Base-by-base conservation (phyloP, 1,140 invertebrate genomes). In the Hormaphis cornu region DNA sequence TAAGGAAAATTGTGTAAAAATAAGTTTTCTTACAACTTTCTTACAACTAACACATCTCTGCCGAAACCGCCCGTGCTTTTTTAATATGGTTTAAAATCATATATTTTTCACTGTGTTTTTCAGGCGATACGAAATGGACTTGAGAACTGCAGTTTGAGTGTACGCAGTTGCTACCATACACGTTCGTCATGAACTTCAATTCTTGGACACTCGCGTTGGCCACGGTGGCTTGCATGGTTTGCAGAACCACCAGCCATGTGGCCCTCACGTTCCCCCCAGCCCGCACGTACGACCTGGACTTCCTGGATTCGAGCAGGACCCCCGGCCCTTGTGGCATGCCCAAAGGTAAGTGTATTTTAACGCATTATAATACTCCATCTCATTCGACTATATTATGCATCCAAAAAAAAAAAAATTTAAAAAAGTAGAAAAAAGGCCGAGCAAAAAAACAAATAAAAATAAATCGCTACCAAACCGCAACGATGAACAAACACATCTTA, bases 251-350 rank as follows among this genome's bases (percentile, higher is more conserved):
- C 8, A 66, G 75, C 63, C 91, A 94, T 77, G 90, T 94, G 6
- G 87, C 89, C 3, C 79, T 94, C n/a, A 92, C 89, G 4, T 94
- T 87, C 79, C 91, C 91, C 46, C 87, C 86, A 5, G 89, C 91
- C 1, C 83, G 91, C 72, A 86, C 87, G 73, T 95, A 89, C 76
- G 91, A 93, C 76, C 80, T 97, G 76, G 95, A 98, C 80, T 97
- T 96, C 80, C 81, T 98, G 78, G 93, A 97, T 78, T 95, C 89
- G 77, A 84, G 87, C 59, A 85, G 93, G 74, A 96, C 94, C 18
- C 88, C 88, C 74, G 86, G 86, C 69, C 94, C 93, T 33, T 97
- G 95, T 79, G 95, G 95, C 72, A 95, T 97, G 89, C 93, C 93
- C 7, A 92, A 89, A 89, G 93, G 93, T 95, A 80, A 84, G 81